Evolutionary conservation across 2,797 vertebrate genomes (phyloP).

Genomic region (Chrosomus eos): DNA sequence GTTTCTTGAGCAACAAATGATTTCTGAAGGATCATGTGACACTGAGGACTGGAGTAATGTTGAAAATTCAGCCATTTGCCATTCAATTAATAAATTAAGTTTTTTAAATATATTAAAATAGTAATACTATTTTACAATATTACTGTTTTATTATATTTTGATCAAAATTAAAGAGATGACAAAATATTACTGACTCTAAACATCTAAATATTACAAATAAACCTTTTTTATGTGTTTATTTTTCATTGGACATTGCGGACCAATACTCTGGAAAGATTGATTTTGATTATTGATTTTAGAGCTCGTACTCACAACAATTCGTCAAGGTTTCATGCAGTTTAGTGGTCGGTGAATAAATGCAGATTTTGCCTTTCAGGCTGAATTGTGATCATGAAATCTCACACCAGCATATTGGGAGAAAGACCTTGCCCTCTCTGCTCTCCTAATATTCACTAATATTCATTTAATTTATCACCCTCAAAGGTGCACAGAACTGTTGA

Average conservation of each 20-base stretch:
- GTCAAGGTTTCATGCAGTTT: background rate
- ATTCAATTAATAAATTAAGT: background rate
- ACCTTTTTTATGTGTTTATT: background rate
- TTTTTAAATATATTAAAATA: background rate
- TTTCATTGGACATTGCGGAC: background rate
- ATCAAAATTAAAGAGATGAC: background rate
- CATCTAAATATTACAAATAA: background rate
- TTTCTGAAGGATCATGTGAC: background rate
- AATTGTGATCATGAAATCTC: constrained; percentile 20
- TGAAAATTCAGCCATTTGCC: background rate
- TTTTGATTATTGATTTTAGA: background rate
- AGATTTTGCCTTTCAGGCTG: background rate
- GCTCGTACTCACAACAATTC: background rate
- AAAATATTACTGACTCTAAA: background rate
- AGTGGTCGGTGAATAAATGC: background rate
- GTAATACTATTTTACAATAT: background rate
- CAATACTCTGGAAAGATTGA: background rate
- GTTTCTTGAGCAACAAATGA: background rate
- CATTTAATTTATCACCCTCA: constrained; percentile 46
- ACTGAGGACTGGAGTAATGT: background rate
- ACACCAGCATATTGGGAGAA: background rate
- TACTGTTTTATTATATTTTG: background rate
- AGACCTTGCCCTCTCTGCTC: constrained; percentile 17
- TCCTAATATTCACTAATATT: constrained; percentile 41
- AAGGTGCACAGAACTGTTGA: constrained; percentile 51